phyloP scores from a whole-genome alignment of 2,888 invertebrate genomes.

The Zaprionus obscuricornis region DNA sequence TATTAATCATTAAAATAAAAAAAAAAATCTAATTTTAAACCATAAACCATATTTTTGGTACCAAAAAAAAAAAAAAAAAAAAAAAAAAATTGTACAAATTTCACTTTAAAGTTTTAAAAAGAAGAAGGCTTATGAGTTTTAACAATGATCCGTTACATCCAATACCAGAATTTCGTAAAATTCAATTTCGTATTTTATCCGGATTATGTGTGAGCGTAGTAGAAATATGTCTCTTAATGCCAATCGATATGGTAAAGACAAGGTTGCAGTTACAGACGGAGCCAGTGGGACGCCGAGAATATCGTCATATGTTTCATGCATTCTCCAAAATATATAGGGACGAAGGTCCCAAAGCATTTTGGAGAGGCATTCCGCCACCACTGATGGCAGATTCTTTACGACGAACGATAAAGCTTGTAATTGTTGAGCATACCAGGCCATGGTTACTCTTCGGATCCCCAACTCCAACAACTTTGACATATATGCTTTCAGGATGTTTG shows the following conservation, averaged over 20 bases:
- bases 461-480: background rate
- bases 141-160: no score
- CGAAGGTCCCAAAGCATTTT: slow-evolving; percentile 40
- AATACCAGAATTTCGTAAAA: no score
- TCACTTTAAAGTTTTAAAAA: no score
- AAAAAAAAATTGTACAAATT: no score
- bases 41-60: no score
- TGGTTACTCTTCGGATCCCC: slow-evolving; percentile 17
- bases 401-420: slow-evolving; percentile 44
- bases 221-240: slow-evolving; percentile 31
- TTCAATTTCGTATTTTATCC: slow-evolving; percentile 15
- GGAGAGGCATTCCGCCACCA: slow-evolving; percentile 42
- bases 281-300: background rate
- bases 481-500: slow-evolving; percentile 2
- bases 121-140: no score
- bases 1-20: no score
- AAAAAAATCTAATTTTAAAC: no score
- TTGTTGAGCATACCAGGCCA: slow-evolving; percentile 23
- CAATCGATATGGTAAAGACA: slow-evolving; percentile 57
- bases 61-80: no score
- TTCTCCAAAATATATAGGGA: slow-evolving; percentile 32
- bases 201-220: slow-evolving; percentile 35
- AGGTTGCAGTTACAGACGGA: slow-evolving; percentile 50
- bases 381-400: slow-evolving; percentile 43
- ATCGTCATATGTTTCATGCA: slow-evolving; percentile 34